A percentile compares a stretch with the other conserved stretches of the same genome.
Evolutionary conservation across 2,797 vertebrate species (phyloP).

Genomic region (Streptopelia turtur): DNA sequence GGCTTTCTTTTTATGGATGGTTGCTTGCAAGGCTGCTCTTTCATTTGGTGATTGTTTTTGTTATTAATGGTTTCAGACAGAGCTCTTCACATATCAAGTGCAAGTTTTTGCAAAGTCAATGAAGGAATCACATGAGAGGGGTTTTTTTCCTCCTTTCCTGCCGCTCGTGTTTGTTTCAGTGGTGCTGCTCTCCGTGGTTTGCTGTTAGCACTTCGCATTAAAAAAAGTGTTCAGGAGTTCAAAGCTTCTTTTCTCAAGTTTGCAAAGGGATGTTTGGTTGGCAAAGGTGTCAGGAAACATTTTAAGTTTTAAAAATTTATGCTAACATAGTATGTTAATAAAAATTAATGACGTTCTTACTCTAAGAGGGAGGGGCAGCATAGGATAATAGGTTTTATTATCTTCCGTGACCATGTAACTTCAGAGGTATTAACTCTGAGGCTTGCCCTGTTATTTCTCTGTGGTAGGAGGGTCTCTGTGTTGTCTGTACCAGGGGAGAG

Average conservation of each 20-base stretch:
- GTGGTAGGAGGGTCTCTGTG: not conserved
- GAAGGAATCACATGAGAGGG: constrained; percentile 32
- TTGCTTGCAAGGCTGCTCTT: constrained; percentile 66
- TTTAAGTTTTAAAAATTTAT: constrained; percentile 15
- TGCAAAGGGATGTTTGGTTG: constrained; percentile 47
- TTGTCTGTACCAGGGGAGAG: not conserved
- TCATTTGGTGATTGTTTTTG: constrained; percentile 69
- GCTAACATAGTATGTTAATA: constrained; percentile 1
- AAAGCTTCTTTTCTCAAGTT: constrained; percentile 58
- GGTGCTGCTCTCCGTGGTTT: constrained; percentile 25
- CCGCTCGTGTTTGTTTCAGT: constrained; percentile 49
- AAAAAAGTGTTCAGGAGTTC: constrained; percentile 26
- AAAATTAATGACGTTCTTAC: not conserved
- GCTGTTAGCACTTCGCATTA: constrained; percentile 43
- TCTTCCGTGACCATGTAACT: not conserved
- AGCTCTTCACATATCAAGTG: constrained; percentile 50
- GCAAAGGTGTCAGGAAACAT: constrained; percentile 1
- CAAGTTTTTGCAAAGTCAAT: constrained; percentile 34
- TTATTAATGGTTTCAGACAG: constrained; percentile 67
- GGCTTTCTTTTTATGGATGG: constrained; percentile 66
- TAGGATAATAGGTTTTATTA: not conserved
- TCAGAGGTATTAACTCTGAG: not conserved
- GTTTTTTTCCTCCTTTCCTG: not conserved
- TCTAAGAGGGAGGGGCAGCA: not conserved
- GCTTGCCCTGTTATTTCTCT: not conserved